Evolutionary conservation across 1,140 invertebrate genomes (phyloP), one percentile per base, ranked within the genome.

Genomic region (Hycleus cichorii): DNA sequence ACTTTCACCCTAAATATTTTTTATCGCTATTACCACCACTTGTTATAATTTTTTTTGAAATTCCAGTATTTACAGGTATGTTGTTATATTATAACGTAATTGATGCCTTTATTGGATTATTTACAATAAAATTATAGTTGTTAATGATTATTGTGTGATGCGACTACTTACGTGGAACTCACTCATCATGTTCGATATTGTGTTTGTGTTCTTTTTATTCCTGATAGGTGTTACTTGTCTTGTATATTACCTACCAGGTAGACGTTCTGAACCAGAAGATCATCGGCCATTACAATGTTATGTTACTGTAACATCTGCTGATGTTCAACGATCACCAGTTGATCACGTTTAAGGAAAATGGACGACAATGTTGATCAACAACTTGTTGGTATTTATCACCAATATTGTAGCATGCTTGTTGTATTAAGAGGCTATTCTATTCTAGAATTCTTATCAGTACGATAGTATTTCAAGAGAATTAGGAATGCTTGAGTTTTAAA

Each of bases 121-220:
- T 32, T 32, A 32, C 4, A 32, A 32, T 7, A 32, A 32, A 32
- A 32, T 32, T 7, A 4, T 32, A 32, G 32, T 32, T 32, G 32
- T 32, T 32, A 32, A 32, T 18, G 18, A 32, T 32, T 32, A 45
- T 43, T 55, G 9, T 70, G 69, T 70, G 69, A 90, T 90, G 88
- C 86, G 84, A 81, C 78, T 89, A 70, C 79, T 89, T 82, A 87
- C 85, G 79, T 81, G 89, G 76, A 89, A 90, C 77, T 89, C 87
- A 65, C 80, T 90, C 71, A 83, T 89, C 77, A 89, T 90, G 86
- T 90, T 90, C 81, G 86, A 90, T 76, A 81, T 89, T 71, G 87
- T 89, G 72, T 90, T 90, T 78, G 78, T 89, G 76, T 89, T 90
- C 76, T 90, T 90, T 76, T 78, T 90, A 66, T 90, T 90, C 75